Percentiles rank a stretch among this genome's conserved stretches.
These are phyloP conservation scores for Campopleginae sp. DNA, from an alignment of 2,888 invertebrate genomes.

Conservation along the genomic window DNA sequence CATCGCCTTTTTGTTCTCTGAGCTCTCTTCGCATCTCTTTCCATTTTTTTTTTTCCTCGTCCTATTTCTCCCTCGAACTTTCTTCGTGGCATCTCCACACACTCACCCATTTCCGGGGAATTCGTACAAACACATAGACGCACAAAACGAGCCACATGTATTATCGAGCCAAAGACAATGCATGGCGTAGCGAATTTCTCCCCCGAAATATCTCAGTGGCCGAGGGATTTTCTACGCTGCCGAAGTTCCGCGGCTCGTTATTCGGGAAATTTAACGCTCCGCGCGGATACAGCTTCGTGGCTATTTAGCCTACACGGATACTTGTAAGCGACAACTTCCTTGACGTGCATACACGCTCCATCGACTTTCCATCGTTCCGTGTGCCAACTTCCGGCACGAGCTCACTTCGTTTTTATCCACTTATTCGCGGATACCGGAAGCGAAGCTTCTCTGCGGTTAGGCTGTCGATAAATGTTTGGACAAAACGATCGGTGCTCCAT, in stretches of 20 bases:
- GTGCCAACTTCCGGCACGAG: conserved; percentile 31
- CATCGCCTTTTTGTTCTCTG: conserved; percentile 38
- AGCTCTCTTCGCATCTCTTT: conserved; percentile 47
- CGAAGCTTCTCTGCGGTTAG: not conserved
- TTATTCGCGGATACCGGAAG: conserved; percentile 9
- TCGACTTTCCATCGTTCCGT: conserved; percentile 10
- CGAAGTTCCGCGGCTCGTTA: conserved; percentile 29
- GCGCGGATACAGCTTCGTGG: conserved; percentile 47
- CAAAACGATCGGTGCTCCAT: not conserved
- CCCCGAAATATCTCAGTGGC: conserved; percentile 32
- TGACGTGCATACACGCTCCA: conserved; percentile 12
- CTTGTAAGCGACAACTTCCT: conserved; percentile 56
- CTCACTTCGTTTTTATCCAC: not conserved
- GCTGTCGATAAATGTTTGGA: conserved; percentile 10
- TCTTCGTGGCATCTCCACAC: conserved; percentile 23
- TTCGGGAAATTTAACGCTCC: conserved; percentile 33
- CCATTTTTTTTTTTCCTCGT: conserved; percentile 6
- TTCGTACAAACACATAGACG: not conserved
- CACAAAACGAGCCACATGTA: conserved; percentile 40
- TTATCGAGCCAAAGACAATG: conserved; percentile 57
- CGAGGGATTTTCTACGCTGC: conserved; percentile 6
- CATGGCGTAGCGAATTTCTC: conserved; percentile 16
- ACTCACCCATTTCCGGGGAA: conserved; percentile 8
- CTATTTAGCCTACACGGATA: conserved; percentile 32
- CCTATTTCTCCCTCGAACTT: not conserved